These are phyloP conservation scores for Muscidifurax raptorellus DNA, from an alignment of 1,140 invertebrate species.

Conservation along the genomic window DNA sequence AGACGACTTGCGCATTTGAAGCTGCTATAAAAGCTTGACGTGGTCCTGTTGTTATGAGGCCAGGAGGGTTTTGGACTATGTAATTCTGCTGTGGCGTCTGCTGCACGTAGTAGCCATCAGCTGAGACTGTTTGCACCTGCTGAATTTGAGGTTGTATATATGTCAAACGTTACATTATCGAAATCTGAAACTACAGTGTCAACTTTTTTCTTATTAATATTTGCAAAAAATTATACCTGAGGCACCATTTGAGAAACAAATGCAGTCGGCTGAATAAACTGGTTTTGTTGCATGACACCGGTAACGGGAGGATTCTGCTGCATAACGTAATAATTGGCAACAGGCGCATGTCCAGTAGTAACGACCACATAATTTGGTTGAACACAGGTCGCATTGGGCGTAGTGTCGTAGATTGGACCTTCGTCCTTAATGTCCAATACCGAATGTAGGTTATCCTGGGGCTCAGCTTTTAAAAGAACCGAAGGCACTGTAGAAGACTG, in stretches of 20 bases:
- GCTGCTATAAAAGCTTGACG: slow-evolving; percentile 26
- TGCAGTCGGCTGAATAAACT: slow-evolving; percentile 48
- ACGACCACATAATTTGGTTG: slow-evolving; percentile 61
- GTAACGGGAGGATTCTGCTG: slow-evolving; percentile 44
- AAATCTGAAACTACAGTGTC: neutral
- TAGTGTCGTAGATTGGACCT: slow-evolving; percentile 38
- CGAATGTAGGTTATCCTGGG: slow-evolving; percentile 66
- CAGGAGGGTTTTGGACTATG: slow-evolving; percentile 15
- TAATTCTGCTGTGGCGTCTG: slow-evolving; percentile 31
- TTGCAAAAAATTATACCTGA: slow-evolving; percentile 14
- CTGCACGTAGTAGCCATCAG: slow-evolving; percentile 35
- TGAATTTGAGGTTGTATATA: neutral
- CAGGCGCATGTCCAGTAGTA: slow-evolving; percentile 50
- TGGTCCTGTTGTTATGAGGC: neutral
- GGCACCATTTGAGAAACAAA: slow-evolving; percentile 53
- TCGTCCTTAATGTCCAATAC: slow-evolving; percentile 71
- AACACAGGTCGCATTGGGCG: neutral
- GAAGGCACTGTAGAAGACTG: slow-evolving; percentile 5
- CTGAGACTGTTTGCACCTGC: slow-evolving; percentile 9
- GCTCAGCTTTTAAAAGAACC: slow-evolving; percentile 3
- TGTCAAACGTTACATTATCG: neutral
- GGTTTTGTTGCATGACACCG: slow-evolving; percentile 39
- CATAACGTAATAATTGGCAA: slow-evolving; percentile 59
- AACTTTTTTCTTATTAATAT: neutral
- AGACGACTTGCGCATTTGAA: slow-evolving; percentile 9